These are phyloP conservation scores for Mesorhabditis spiculigera DNA, from an alignment of 2,888 invertebrate genomes.

Conservation along the genomic window DNA sequence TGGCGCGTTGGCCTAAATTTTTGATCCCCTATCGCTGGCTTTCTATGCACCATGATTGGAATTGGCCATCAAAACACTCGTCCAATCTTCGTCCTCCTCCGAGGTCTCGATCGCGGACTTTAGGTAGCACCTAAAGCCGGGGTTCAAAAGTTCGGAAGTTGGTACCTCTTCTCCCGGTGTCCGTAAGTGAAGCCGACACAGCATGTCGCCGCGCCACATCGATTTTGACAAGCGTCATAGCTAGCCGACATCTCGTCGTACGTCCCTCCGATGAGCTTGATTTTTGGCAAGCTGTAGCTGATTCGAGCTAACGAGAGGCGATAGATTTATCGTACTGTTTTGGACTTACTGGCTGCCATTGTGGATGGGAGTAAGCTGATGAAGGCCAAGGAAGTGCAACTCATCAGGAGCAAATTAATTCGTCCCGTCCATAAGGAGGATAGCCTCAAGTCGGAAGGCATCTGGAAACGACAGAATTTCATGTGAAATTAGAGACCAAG, in stretches of 20 bases:
- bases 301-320: not conserved
- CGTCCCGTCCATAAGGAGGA: too few relatives aligned
- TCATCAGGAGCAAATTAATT: too few relatives aligned
- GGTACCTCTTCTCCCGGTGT: not conserved
- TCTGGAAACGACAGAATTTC: too few relatives aligned
- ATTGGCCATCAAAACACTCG: not conserved
- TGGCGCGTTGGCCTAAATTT: not conserved
- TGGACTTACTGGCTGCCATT: too few relatives aligned
- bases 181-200: not conserved
- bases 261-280: not conserved
- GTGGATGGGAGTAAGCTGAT: too few relatives aligned
- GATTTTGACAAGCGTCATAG: not conserved
- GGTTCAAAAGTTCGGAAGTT: not conserved
- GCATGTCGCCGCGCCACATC: not conserved
- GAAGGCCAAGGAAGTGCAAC: too few relatives aligned
- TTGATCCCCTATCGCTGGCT: not conserved
- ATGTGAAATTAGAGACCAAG: too few relatives aligned
- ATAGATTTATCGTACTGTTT: not conserved
- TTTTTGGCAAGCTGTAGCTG: slow-evolving; percentile 1
- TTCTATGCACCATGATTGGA: not conserved
- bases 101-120: not conserved
- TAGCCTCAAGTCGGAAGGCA: too few relatives aligned
- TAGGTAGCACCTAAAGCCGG: not conserved
- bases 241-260: not conserved
- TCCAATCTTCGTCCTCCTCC: not conserved